Percentiles rank a stretch among this genome's conserved stretches.
These are phyloP conservation scores for Hybognathus amarus DNA, from an alignment of 2,797 vertebrate genomes.

Conservation along the genomic window DNA sequence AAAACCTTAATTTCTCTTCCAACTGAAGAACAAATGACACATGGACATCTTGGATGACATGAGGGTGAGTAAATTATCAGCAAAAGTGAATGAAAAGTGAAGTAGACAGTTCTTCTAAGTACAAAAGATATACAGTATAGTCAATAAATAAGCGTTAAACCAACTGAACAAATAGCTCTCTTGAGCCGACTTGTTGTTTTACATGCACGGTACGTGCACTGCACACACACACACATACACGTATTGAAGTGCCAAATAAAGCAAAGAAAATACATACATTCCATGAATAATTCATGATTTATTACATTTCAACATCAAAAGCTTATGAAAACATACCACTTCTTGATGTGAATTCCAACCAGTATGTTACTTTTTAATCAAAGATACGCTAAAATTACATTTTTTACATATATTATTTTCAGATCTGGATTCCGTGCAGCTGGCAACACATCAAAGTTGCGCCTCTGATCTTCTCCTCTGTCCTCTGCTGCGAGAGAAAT, in stretches of 20 bases:
- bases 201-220: no score
- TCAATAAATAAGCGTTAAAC: no score
- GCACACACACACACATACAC: no score
- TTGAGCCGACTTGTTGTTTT: not conserved
- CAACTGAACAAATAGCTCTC: not conserved
- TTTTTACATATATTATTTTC: no score
- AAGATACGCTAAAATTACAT: slow-evolving; percentile 16
- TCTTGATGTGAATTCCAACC: not conserved
- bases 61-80: no score
- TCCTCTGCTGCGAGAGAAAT: slow-evolving; percentile 29
- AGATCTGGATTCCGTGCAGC: no score
- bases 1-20: no score
- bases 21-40: no score
- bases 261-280: not conserved
- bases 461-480: slow-evolving; percentile 28
- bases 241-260: not conserved
- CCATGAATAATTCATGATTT: not conserved
- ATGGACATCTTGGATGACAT: no score
- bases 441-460: slow-evolving; percentile 37
- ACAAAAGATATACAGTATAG: not conserved
- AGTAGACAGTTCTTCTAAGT: no score
- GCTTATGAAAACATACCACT: slow-evolving; percentile 1
- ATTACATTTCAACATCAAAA: not conserved
- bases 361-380: slow-evolving; percentile 29
- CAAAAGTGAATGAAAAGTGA: no score